Evolutionary conservation across 2,888 invertebrate genomes (phyloP).

Genomic region (Schizaphis graminum): DNA sequence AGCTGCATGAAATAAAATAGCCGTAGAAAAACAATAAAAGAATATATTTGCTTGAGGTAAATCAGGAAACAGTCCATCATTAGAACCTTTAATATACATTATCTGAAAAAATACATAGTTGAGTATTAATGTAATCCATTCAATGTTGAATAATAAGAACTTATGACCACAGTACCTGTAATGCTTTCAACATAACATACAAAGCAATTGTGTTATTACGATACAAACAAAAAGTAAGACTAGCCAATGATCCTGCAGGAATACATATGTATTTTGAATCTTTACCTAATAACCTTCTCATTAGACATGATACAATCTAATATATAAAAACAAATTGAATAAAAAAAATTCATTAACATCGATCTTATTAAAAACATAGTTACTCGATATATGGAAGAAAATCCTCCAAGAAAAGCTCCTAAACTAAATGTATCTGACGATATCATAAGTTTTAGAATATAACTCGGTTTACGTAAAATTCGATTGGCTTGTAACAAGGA

Average conservation of each 20-base stretch:
- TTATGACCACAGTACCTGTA: slow-evolving; percentile 76
- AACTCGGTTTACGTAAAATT: slow-evolving; percentile 73
- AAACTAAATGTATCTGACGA: slow-evolving; percentile 75
- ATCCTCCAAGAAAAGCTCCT: slow-evolving; percentile 80
- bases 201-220: slow-evolving; percentile 84
- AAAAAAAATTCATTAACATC: not conserved
- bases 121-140: not conserved
- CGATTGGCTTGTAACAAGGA: slow-evolving; percentile 75
- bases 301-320: slow-evolving; percentile 77
- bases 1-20: slow-evolving; percentile 83
- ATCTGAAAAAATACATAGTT: slow-evolving; percentile 72
- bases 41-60: slow-evolving; percentile 80
- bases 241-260: slow-evolving; percentile 81
- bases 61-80: slow-evolving; percentile 77
- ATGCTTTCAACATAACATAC: slow-evolving; percentile 85
- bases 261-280: slow-evolving; percentile 78
- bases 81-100: slow-evolving; percentile 80
- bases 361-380: slow-evolving; percentile 62
- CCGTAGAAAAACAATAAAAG: slow-evolving; percentile 83
- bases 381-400: slow-evolving; percentile 79
- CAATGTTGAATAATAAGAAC: not conserved
- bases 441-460: slow-evolving; percentile 74
- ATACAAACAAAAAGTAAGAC: slow-evolving; percentile 80
- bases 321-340: slow-evolving; percentile 67
- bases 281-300: slow-evolving; percentile 76